phyloP scores from a whole-genome alignment of 1,140 invertebrate genomes.

The Plutomurus gul region DNA sequence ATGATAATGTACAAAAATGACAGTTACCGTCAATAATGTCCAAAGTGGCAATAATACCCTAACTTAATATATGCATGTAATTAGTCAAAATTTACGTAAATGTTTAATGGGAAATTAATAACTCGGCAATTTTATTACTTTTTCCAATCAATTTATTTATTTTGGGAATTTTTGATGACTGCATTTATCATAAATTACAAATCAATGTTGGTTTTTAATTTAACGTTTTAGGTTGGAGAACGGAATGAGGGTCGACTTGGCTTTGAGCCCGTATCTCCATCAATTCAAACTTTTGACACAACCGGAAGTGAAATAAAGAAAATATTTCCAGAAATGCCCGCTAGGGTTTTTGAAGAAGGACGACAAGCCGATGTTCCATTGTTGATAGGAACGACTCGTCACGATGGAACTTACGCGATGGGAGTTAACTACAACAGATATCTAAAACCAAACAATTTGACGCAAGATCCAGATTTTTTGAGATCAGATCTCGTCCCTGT shows the following conservation, averaged over 20 bases:
- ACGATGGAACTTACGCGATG: slow-evolving; percentile 30
- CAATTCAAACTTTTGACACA: neutral
- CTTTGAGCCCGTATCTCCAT: slow-evolving; percentile 1
- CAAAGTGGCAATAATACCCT: too few relatives aligned
- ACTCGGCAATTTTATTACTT: too few relatives aligned
- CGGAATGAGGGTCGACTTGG: slow-evolving; percentile 12
- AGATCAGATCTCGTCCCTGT: neutral
- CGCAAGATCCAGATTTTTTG: slow-evolving; percentile 1
- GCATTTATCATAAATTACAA: too few relatives aligned
- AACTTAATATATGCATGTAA: too few relatives aligned
- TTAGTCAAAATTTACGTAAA: too few relatives aligned
- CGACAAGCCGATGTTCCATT: slow-evolving; percentile 31
- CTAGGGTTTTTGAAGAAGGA: neutral
- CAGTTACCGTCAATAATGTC: too few relatives aligned
- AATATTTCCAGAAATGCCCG: neutral
- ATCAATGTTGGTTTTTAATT: too few relatives aligned
- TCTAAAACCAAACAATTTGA: neutral
- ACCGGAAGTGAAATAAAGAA: neutral
- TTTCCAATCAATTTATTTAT: too few relatives aligned
- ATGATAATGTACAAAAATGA: too few relatives aligned
- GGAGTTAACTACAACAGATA: slow-evolving; percentile 23
- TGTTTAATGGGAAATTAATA: too few relatives aligned
- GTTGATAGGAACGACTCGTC: slow-evolving; percentile 28
- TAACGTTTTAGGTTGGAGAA: neutral
- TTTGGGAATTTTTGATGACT: too few relatives aligned